These are phyloP conservation scores for Ambastaia sidthimunki DNA, from an alignment of 2,797 vertebrate genomes.

Conservation along the genomic window DNA sequence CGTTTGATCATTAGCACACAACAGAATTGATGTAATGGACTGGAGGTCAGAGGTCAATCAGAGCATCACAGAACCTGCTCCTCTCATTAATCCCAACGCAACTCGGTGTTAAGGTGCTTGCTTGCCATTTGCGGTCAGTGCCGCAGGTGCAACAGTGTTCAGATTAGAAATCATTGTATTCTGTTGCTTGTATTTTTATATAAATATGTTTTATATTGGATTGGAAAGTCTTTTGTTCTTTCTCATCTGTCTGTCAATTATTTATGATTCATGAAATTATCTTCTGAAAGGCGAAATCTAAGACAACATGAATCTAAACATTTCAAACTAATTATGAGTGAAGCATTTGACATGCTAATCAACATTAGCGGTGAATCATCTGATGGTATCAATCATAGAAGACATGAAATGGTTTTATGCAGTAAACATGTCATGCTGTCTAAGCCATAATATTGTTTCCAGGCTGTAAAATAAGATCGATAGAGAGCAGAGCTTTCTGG, in stretches of 20 bases:
- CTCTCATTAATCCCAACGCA: conserved; percentile 26
- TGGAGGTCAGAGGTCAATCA: conserved; percentile 38
- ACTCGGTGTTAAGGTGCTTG: conserved; percentile 3
- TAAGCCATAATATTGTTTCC: conserved; percentile 14
- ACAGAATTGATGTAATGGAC: conserved; percentile 36
- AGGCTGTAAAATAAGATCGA: neutral
- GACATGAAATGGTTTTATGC: conserved; percentile 21
- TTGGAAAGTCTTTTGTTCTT: conserved; percentile 38
- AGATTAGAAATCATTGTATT: no score
- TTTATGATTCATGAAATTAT: conserved; percentile 54
- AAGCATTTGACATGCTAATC: conserved; percentile 44
- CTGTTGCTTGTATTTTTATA: neutral
- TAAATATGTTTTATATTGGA: conserved; percentile 43
- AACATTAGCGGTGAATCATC: conserved; percentile 22
- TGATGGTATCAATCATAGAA: conserved; percentile 31
- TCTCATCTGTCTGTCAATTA: conserved; percentile 49
- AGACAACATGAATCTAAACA: conserved; percentile 45
- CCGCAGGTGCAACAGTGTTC: neutral
- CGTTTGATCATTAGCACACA: conserved; percentile 36
- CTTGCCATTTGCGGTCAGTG: neutral
- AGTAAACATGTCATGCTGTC: conserved; percentile 32
- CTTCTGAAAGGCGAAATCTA: conserved; percentile 49
- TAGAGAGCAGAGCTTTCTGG: conserved; percentile 2
- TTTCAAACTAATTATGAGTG: conserved; percentile 50
- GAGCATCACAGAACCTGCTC: conserved; percentile 2